phyloP scores from a whole-genome alignment of 1,140 invertebrate genomes.

The Drosophila biarmipes region DNA sequence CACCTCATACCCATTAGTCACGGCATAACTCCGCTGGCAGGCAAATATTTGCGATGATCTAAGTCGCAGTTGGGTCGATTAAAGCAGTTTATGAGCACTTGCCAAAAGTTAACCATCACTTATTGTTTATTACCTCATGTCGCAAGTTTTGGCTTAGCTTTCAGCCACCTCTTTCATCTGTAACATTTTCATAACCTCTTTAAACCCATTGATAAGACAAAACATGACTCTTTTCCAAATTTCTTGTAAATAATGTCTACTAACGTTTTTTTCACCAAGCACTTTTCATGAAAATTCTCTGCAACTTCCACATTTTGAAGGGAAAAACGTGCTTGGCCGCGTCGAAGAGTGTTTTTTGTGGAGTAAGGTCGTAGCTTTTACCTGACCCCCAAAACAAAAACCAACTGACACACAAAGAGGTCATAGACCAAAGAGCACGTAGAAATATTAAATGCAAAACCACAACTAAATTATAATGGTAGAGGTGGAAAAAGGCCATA shows the following conservation, averaged over 20 bases:
- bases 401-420: conserved; percentile 47
- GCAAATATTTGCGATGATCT: conserved; percentile 52
- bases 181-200: neutral
- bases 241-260: neutral
- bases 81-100: neutral
- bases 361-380: conserved; percentile 46
- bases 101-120: conserved; percentile 5
- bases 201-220: neutral
- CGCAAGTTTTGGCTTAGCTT: neutral
- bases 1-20: conserved; percentile 59
- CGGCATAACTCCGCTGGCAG: conserved; percentile 1
- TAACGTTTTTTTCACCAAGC: conserved; percentile 13
- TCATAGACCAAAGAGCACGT: conserved; percentile 54
- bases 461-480: neutral
- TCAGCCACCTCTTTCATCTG: neutral
- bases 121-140: conserved; percentile 6
- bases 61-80: conserved; percentile 20
- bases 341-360: conserved; percentile 33
- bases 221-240: neutral
- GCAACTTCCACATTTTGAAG: conserved; percentile 27
- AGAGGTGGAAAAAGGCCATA: neutral
- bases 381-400: conserved; percentile 33
- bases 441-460: conserved; percentile 21
- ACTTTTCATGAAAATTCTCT: conserved; percentile 2
- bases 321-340: conserved; percentile 50